These are phyloP conservation scores for Progne subis DNA, from an alignment of 2,113 vertebrate species.

Conservation along the genomic window DNA sequence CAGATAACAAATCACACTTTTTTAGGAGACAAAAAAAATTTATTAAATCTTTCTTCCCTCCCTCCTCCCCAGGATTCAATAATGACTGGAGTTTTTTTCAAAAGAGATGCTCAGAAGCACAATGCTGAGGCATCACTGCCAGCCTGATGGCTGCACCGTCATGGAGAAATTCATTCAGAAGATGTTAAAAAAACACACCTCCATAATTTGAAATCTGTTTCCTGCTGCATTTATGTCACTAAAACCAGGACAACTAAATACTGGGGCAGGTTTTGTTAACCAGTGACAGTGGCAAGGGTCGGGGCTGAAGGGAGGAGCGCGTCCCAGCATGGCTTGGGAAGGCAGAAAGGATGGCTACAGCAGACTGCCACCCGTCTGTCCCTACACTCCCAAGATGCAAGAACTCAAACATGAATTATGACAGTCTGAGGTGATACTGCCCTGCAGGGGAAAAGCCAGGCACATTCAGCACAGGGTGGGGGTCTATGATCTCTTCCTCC, in stretches of 20 bases:
- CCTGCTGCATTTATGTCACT: background rate
- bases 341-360: background rate
- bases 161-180: background rate
- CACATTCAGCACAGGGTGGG: accelerated
- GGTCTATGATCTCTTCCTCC: accelerated
- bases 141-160: background rate
- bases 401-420: background rate
- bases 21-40: slow-evolving; percentile 15
- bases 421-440: background rate
- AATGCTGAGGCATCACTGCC: background rate
- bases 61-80: background rate
- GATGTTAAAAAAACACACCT: background rate
- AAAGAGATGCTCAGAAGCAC: background rate
- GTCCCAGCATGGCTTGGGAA: background rate
- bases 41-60: background rate
- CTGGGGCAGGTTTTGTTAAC: background rate
- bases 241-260: background rate
- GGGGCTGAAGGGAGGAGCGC: background rate
- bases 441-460: background rate
- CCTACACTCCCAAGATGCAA: background rate
- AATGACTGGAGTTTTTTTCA: background rate
- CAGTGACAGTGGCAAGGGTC: accelerated
- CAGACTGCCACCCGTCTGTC: background rate
- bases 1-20: background rate
- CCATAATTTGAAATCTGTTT: background rate